Evolutionary conservation across 1,140 invertebrate genomes (phyloP).

Genomic region (Oncopeltus fasciatus): DNA sequence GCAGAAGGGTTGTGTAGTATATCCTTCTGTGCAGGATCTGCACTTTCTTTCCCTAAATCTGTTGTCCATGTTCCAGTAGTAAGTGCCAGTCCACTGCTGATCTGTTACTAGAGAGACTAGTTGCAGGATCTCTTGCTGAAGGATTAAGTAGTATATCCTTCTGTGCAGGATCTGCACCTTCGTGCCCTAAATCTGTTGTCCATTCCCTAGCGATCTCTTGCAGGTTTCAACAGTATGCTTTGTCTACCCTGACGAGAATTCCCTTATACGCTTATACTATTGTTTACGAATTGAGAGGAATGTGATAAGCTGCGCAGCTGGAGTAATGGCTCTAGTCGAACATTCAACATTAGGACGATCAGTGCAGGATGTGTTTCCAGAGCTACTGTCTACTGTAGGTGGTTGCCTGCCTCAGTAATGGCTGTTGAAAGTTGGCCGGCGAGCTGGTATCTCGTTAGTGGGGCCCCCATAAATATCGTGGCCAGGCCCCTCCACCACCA

Average conservation of each 20-base stretch:
- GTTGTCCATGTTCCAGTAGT: too few relatives aligned
- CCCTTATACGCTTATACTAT: background rate
- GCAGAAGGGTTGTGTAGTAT: too few relatives aligned
- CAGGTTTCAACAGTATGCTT: too few relatives aligned
- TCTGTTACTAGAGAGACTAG: background rate
- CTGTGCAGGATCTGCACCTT: too few relatives aligned
- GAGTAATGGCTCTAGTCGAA: background rate
- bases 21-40: too few relatives aligned
- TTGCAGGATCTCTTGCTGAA: too few relatives aligned
- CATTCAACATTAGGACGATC: background rate
- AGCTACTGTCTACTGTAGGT: background rate
- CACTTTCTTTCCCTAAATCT: too few relatives aligned
- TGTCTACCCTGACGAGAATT: background rate
- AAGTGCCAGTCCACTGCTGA: too few relatives aligned
- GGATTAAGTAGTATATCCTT: too few relatives aligned
- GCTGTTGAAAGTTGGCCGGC: background rate
- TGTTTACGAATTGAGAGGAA: background rate
- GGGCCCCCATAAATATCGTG: background rate
- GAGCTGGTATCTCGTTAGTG: conserved; percentile 1
- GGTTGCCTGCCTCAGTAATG: background rate
- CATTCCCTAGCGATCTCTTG: too few relatives aligned
- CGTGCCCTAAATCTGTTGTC: too few relatives aligned
- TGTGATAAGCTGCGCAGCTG: background rate
- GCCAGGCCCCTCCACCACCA: background rate
- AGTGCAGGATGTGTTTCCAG: background rate